Base-by-base conservation (phyloP, 2,888 invertebrate species). In the Hydropsyche betteni region DNA sequence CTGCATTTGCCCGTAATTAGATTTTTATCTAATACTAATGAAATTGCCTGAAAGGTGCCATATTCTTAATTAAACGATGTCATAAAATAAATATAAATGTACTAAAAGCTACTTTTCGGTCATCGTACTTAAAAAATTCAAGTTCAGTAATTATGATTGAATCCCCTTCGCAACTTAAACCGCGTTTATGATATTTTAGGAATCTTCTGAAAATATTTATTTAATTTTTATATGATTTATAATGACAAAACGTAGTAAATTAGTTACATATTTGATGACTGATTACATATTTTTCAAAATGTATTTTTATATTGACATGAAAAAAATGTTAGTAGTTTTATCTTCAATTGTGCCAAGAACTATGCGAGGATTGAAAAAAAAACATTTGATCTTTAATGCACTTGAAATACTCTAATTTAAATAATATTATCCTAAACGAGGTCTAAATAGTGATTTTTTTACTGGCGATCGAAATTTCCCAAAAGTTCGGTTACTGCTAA, bases 281-380 rank as follows among this genome's bases (percentile, higher is more conserved):
- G 72, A 72, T 70, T 12, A 70, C 70, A 34, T 53, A 70, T 53
- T 50, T 69, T 64, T 50, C 44, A 69, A 69, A 70, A 24, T 36
- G 33, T 72, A 72, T 72, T 72, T 72, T 72, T 72, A 38, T 72
- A 72, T 70, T 70, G 34, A 53, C 36, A 14, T 52, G 50, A 34
- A 55, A 44, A 8, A 55, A 58, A 58, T 24, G 10, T 72, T 33
- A 58, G 52, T 51, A 72, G 34, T 70, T 38, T 70, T 38, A 69
- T 70, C 33, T 70, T 70, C 24, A 53, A 70, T 70, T 58, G 72
- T 72, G 72, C 72, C 72, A 72, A 72, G 53, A 24, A 72, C 38
- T 58, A 44, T 44, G 44, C 10, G 6, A 44, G 44, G 44, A 44
- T 44, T 44, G 44, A 44, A 44, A 8, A 44, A 44, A 44, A 10